Evolutionary conservation across 2,797 vertebrate species (phyloP).

Genomic region (Serranus cabrilla): DNA sequence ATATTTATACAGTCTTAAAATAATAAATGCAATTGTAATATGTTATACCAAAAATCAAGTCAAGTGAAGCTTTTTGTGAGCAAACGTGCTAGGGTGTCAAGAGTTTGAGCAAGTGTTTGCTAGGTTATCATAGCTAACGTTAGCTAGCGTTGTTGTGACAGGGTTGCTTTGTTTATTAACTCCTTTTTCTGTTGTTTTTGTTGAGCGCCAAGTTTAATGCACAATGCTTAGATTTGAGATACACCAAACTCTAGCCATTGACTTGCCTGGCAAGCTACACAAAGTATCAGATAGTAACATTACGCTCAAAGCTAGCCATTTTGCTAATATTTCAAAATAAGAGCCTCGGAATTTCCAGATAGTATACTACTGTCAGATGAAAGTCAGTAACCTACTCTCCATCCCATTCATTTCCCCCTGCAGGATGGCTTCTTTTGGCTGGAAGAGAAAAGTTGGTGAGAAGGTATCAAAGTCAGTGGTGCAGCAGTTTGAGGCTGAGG

Average conservation of each 20-base stretch:
- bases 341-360: not conserved
- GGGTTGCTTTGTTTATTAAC: constrained; percentile 7
- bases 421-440: constrained; percentile 96
- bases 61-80: not conserved
- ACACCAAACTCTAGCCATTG: not conserved
- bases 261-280: not conserved
- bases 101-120: not conserved
- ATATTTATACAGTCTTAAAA: not conserved
- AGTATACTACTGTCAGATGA: not conserved
- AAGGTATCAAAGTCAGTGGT: constrained; percentile 91
- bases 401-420: rapidly evolving
- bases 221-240: not conserved
- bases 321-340: constrained; percentile 15
- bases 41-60: not conserved
- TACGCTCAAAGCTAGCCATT: not conserved
- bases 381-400: not conserved
- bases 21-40: not conserved
- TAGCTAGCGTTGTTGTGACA: constrained; percentile 9
- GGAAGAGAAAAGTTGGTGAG: constrained; percentile 96
- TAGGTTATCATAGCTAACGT: constrained; percentile 13
- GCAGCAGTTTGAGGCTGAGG: constrained; percentile 92
- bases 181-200: too few relatives aligned
- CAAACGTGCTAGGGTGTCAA: not conserved
- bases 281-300: not conserved
- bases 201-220: too few relatives aligned